Percentiles rank a stretch among this genome's conserved stretches.
Evolutionary conservation across 2,888 invertebrate genomes (phyloP).

Genomic region (Epinotia ramella): DNA sequence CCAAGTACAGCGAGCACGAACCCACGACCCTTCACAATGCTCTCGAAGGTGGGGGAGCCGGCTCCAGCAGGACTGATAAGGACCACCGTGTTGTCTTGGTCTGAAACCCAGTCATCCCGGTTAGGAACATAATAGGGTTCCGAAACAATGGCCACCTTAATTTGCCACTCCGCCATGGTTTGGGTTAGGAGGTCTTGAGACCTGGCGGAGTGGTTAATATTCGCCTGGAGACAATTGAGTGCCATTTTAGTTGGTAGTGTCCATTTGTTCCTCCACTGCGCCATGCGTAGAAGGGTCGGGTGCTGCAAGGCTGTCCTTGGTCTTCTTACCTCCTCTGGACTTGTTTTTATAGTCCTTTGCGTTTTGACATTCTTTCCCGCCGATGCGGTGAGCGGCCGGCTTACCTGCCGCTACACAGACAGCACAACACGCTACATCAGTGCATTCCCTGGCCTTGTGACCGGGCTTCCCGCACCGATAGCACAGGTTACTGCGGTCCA

Average conservation of each 20-base stretch:
- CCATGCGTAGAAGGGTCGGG: neutral
- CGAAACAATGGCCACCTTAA: slow-evolving; percentile 42
- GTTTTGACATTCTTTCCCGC: neutral
- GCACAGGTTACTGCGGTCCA: neutral
- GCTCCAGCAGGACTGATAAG: neutral
- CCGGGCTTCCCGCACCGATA: neutral
- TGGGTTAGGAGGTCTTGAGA: neutral
- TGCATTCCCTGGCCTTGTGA: neutral
- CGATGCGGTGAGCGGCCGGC: neutral
- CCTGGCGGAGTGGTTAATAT: slow-evolving; percentile 8
- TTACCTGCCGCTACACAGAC: neutral
- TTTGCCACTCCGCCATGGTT: slow-evolving; percentile 35
- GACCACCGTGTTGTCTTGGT: neutral
- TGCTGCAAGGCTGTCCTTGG: too few species aligned
- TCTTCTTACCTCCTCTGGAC: too few species aligned
- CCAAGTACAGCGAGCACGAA: slow-evolving; percentile 37
- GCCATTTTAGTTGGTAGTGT: too few species aligned
- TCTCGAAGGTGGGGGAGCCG: neutral
- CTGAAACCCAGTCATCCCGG: neutral
- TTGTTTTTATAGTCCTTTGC: neutral
- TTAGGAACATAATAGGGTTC: neutral
- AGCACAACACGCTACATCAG: neutral
- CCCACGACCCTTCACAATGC: slow-evolving; percentile 37
- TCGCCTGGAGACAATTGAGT: too few species aligned
- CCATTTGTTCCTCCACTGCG: too few species aligned